Conservation (phyloP, 2,113 vertebrate species). For the Apteryx owenii region DNA sequence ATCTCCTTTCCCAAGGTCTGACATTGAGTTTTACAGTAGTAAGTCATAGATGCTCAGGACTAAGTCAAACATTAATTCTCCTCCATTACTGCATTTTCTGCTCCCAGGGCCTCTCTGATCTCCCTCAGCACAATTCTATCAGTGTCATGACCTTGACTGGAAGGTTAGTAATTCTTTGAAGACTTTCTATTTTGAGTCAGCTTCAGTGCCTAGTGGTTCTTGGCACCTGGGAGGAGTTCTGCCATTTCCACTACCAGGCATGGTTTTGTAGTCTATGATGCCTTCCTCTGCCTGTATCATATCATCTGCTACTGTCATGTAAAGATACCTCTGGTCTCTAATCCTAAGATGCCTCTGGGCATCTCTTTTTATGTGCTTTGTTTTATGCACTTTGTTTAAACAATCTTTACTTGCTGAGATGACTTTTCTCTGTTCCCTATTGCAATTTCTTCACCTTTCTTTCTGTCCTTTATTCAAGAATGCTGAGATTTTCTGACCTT, state of each 20-base stretch:
- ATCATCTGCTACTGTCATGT: neutral
- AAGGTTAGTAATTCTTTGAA: neutral
- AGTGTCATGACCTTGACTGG: neutral
- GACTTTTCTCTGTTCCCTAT: neutral
- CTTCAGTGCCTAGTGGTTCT: neutral
- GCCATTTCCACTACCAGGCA: neutral
- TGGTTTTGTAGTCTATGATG: neutral
- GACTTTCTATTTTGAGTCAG: neutral
- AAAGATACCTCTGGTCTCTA: neutral
- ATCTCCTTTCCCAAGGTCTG: neutral
- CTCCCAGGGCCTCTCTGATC: fast-evolving
- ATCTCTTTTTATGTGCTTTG: neutral
- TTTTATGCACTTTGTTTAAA: neutral
- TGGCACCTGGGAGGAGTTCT: neutral
- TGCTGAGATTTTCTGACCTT: neutral
- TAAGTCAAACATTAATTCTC: neutral
- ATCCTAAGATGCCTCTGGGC: neutral
- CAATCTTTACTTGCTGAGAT: neutral
- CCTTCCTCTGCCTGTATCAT: neutral
- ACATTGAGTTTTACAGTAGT: neutral
- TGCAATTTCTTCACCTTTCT: neutral
- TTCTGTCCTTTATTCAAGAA: neutral
- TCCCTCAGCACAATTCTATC: neutral
- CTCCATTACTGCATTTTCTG: neutral
- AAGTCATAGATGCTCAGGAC: neutral